Percentiles rank a stretch among this genome's conserved stretches.
Conservation (phyloP, 1,140 invertebrate species). For the Drosophila saltans region DNA sequence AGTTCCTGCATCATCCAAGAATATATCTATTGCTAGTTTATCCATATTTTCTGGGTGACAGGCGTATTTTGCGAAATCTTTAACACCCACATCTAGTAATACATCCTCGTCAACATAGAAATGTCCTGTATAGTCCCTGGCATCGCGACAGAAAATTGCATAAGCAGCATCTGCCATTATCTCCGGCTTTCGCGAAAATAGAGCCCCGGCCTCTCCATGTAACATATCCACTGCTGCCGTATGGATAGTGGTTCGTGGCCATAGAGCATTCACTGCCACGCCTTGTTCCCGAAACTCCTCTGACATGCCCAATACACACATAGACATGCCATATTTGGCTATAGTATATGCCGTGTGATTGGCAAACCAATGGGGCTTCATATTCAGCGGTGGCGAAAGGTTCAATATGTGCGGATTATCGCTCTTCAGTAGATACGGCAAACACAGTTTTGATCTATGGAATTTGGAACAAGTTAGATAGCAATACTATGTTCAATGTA, state of each 20-base stretch:
- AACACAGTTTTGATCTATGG: constrained; percentile 96
- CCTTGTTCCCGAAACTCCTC: constrained; percentile 93
- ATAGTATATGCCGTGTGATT: constrained; percentile 98
- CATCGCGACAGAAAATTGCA: constrained; percentile 90
- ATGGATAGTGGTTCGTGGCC: constrained; percentile 97
- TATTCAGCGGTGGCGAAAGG: constrained; percentile 96
- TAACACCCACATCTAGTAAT: constrained; percentile 90
- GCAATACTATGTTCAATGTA: neutral
- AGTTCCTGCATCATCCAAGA: constrained; percentile 87
- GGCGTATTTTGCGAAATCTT: constrained; percentile 93
- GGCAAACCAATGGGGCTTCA: constrained; percentile 96
- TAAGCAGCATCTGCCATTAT: constrained; percentile 98
- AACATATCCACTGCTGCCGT: constrained; percentile 99
- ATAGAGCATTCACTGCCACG: constrained; percentile 98
- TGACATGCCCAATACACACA: constrained; percentile 98
- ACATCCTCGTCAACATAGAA: constrained; percentile 98
- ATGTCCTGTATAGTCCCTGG: constrained; percentile 91
- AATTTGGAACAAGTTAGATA: constrained; percentile 83
- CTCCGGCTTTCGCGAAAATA: constrained; percentile 91
- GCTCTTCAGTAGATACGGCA: constrained; percentile 95
- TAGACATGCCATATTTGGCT: constrained; percentile 99
- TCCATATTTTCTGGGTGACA: constrained; percentile 89
- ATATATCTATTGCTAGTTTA: constrained; percentile 94
- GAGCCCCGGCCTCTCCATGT: constrained; percentile 93
- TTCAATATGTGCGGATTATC: constrained; percentile 98